phyloP scores from a whole-genome alignment of 2,888 invertebrate genomes.

The Orgyia antiqua region DNA sequence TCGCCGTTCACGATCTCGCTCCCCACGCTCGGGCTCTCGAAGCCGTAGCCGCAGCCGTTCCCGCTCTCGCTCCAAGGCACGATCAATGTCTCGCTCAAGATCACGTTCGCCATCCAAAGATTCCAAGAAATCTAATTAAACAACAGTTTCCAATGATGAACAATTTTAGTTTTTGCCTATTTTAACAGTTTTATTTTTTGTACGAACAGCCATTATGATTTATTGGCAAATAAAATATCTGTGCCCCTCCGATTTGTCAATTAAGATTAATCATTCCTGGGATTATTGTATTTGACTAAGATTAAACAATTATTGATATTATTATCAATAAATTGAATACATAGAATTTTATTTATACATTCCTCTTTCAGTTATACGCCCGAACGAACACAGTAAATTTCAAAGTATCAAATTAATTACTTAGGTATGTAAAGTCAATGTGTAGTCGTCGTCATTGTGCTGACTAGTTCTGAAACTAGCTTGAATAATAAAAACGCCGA shows the following conservation, averaged over 20 bases:
- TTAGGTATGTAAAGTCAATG: too few relatives aligned
- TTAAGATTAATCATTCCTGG: slow-evolving; percentile 57
- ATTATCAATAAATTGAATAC: slow-evolving; percentile 54
- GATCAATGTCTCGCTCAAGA: slow-evolving; percentile 69
- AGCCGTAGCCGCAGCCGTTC: slow-evolving; percentile 67
- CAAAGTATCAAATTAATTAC: too few relatives aligned
- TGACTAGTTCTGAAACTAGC: too few relatives aligned
- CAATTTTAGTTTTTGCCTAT: slow-evolving; percentile 18
- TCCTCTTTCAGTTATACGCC: too few relatives aligned
- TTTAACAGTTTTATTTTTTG: slow-evolving; percentile 15
- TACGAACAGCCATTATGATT: slow-evolving; percentile 16
- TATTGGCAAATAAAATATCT: slow-evolving; percentile 18
- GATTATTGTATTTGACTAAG: slow-evolving; percentile 37
- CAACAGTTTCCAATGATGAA: slow-evolving; percentile 19
- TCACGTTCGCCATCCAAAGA: slow-evolving; percentile 72
- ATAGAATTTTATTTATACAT: too few relatives aligned
- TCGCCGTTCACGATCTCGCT: slow-evolving; percentile 80
- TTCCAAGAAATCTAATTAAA: slow-evolving; percentile 68
- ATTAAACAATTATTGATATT: slow-evolving; percentile 49
- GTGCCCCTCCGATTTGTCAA: slow-evolving; percentile 25
- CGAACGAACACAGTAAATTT: too few relatives aligned
- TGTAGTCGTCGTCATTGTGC: too few relatives aligned
- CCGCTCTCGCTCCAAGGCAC: slow-evolving; percentile 72
- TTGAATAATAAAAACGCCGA: too few relatives aligned
- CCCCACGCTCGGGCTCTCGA: slow-evolving; percentile 44